Evolutionary conservation across 2,113 vertebrate genomes (phyloP).

Genomic region (Anguilla japonica): DNA sequence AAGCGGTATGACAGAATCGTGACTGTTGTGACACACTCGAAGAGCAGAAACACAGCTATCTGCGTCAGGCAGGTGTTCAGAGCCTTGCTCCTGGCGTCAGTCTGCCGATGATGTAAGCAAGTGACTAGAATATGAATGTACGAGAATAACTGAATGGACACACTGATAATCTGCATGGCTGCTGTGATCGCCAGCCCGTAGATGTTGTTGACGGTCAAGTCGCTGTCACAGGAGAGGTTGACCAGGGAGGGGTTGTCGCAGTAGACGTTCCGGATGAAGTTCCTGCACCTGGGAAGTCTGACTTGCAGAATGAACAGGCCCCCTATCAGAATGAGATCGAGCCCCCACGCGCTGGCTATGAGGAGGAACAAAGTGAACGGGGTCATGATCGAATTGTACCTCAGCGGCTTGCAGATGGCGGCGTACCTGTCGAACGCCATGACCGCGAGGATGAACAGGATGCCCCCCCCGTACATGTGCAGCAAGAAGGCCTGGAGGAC

Average conservation of each 20-base stretch:
- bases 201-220: constrained; percentile 41
- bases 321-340: constrained; percentile 25
- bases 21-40: constrained; percentile 20
- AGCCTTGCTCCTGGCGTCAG: constrained; percentile 40
- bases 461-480: constrained; percentile 29
- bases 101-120: constrained; percentile 27
- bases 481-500: constrained; percentile 30
- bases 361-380: not conserved
- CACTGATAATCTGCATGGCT: constrained; percentile 35
- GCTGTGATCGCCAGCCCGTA: constrained; percentile 41
- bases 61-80: constrained; percentile 43
- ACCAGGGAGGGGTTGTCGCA: constrained; percentile 43
- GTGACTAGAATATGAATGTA: constrained; percentile 38
- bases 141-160: constrained; percentile 39
- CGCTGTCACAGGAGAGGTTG: constrained; percentile 37
- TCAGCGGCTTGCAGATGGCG: constrained; percentile 29
- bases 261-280: constrained; percentile 31
- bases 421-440: constrained; percentile 34
- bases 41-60: constrained; percentile 28
- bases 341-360: constrained; percentile 12
- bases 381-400: constrained; percentile 27
- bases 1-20: constrained; percentile 38
- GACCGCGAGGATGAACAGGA: constrained; percentile 17
- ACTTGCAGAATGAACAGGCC: constrained; percentile 34
- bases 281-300: constrained; percentile 34